Base-by-base conservation (phyloP, 2,797 vertebrate genomes). In the Eremophila alpestris region DNA sequence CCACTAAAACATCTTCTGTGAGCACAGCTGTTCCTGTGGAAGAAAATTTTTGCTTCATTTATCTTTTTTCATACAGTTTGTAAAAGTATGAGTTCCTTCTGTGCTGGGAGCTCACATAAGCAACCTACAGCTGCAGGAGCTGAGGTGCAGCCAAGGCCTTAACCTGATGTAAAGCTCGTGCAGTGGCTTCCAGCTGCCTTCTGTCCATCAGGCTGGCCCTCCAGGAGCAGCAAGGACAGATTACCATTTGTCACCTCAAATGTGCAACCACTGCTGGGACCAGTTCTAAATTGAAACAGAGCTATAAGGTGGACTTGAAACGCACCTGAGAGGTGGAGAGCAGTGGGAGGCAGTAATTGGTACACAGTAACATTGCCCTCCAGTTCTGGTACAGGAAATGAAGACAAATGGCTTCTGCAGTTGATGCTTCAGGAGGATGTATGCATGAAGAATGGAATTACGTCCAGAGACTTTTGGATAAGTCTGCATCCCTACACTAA, bases 131-230 rank as follows among this genome's bases (percentile, higher is more conserved):
- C 52, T 63, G 41, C 65, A 83, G 82, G 52, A 79, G 13, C 41
- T 0, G 0, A 38, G 38, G 34, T 12, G 43, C 30, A 87, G 70
- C 48, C 0, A 0, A 69, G n/a, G n/a, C 32, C 40, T 62, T 64
- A 55, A 14, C 30, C 40, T 45, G 58, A n/a, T 29, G 36, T 24
- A 65, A 80, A 80, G 30, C 40, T 29, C 0, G 0, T 59, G 59
- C 68, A 58, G 62, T 16, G 77, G 41, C 63, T 67, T 70, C 69
- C 68, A 82, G 67, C 26, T 89, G 89, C 64, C 51, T 82, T 48
- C 78, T 45, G 2, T 16, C 63, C 59, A 36, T 89, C 49, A 56
- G 30, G 21, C 7, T 83, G 75, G 58, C 24, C 60, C 58, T 68
- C 34, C 20, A 58, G 69, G 54, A 83, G 40, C 27, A 81, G 65